Evolutionary conservation across 23 tunicate genomes (phyloP).

Genomic region (Styela clava): DNA sequence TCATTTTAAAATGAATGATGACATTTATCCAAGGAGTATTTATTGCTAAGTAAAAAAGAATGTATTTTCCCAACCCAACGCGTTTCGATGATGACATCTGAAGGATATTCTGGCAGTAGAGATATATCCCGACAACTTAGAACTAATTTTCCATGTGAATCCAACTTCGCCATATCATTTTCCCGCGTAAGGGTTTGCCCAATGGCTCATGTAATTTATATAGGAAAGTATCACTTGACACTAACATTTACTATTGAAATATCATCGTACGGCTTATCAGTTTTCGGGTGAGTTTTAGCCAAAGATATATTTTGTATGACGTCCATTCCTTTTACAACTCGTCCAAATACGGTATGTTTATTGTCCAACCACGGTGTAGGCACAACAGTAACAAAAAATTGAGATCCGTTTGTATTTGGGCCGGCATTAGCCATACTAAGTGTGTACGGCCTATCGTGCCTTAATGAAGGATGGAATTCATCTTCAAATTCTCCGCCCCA

Average conservation of each 20-base stretch:
- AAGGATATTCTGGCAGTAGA: no score
- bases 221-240: slow-evolving; percentile 64
- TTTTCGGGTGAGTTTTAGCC: slow-evolving; percentile 73
- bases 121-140: no score
- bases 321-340: slow-evolving; percentile 92
- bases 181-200: no score
- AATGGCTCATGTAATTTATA: no score
- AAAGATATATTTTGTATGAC: slow-evolving; percentile 77
- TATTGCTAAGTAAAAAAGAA: no score
- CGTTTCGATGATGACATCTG: no score
- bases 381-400: slow-evolving; percentile 92
- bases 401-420: slow-evolving; percentile 95
- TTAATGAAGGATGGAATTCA: slow-evolving; percentile 84
- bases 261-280: slow-evolving; percentile 99
- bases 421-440: slow-evolving; percentile 99
- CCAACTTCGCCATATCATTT: no score
- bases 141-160: no score
- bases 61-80: no score
- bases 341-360: slow-evolving; percentile 97
- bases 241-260: slow-evolving; percentile 75
- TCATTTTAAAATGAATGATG: no score
- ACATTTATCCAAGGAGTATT: no score
- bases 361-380: slow-evolving; percentile 98
- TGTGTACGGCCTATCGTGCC: slow-evolving; percentile 88
- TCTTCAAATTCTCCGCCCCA: slow-evolving; percentile 99